Evolutionary conservation across 2,797 vertebrate species (phyloP), one percentile per base, ranked within the genome.

Genomic region (Natrix natrix): DNA sequence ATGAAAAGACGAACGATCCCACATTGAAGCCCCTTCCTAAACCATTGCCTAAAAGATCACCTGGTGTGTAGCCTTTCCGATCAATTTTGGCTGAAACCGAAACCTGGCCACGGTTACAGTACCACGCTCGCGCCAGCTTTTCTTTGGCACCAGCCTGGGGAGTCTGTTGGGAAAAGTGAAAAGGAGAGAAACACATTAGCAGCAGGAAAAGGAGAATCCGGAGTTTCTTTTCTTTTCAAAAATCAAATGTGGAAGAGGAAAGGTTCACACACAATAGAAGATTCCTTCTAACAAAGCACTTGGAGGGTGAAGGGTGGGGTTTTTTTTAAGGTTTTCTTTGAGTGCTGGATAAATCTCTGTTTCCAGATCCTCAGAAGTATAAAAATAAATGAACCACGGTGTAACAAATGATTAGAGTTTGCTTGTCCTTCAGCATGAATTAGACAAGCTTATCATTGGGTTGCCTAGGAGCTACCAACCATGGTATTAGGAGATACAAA

Each of bases 31-130:
- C 8, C 6, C 32, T 16, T 32, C 78, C 95, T 63, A 32, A 22
- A 20, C 17, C 26, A 69, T n/a, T 8, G 22, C n/a, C 22, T 12
- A 10, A 17, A n/a, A 7, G n/a, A 93, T 97, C 91, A 99, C 99
- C 99, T 97, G 99, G 99, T 0, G 99, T 99, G 97, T 99, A 99
- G 86, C 99, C 99, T 96, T 99, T 99, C 87, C 99, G 98, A 96
- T 99, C 98, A 0, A 99, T 99, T 97, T 99, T 99, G 92, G 99
- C 99, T 0, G 98, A 99, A 3, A 99, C 97, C 0, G 98, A 99
- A 91, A 99, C 98, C 32, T 99, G 98, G 20, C 99, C 99, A 0
- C 98, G 98, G 95, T 98, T 99, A 92, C 98, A 98, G 96, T 99
- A 99, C 99, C 99, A 99, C 0, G 98, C 97, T 13, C 98, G 97